phyloP scores from a whole-genome alignment of 2,797 vertebrate genomes.

The Oophaga sylvatica region DNA sequence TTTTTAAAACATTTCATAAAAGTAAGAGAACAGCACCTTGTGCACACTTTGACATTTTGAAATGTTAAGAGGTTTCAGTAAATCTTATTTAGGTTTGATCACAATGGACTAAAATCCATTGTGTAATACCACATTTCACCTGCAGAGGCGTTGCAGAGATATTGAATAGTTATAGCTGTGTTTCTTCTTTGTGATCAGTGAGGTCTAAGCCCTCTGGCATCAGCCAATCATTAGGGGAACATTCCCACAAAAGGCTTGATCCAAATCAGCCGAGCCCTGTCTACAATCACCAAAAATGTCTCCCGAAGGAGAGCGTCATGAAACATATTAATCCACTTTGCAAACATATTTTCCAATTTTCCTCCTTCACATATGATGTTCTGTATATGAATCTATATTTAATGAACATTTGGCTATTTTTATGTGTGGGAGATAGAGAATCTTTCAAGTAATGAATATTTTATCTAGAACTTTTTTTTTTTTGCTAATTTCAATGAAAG shows the following conservation, averaged over 20 bases:
- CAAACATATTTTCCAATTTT: background rate
- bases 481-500: constrained; percentile 57
- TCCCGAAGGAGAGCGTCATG: background rate
- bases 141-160: background rate
- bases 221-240: too few relatives aligned
- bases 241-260: background rate
- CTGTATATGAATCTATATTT: constrained; percentile 26
- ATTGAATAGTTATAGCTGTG: background rate
- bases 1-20: too few relatives aligned
- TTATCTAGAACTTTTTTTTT: constrained; percentile 27
- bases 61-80: too few relatives aligned
- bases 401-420: constrained; percentile 14
- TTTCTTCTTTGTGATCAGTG: too few relatives aligned
- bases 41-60: too few relatives aligned
- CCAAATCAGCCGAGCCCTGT: background rate
- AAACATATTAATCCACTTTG: background rate
- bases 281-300: background rate
- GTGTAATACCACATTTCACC: background rate
- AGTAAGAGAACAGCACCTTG: too few relatives aligned
- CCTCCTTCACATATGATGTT: constrained; percentile 17
- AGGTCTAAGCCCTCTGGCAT: too few relatives aligned
- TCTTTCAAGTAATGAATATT: constrained; percentile 51
- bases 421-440: constrained; percentile 21
- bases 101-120: background rate
- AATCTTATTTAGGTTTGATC: too few relatives aligned